Base-by-base conservation (phyloP, 2,113 vertebrate species). In the Motacilla alba region DNA sequence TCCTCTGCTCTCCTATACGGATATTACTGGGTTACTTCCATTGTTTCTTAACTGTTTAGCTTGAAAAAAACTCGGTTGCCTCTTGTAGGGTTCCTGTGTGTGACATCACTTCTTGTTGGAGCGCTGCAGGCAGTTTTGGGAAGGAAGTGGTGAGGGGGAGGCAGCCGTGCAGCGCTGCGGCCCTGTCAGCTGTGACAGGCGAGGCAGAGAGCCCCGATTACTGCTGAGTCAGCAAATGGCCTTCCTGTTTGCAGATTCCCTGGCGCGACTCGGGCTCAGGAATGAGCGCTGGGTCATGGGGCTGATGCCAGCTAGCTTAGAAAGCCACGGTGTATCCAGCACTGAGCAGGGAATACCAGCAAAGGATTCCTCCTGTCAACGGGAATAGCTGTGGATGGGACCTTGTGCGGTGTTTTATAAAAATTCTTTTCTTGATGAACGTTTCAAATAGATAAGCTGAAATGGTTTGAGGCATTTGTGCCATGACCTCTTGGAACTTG, bases 101-200 rank as follows among this genome's bases (percentile, higher is more conserved):
- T 96, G 94, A 97, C 86, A 80, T 97, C 95, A 96, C 91, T 97
- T 95, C 89, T 95, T 53, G 76, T 95, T 93, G 63, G 30, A 28
- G 49, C 0, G 14, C 46, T 73, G 78, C 67, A 74, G 89, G 60
- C 87, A 58, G 91, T 80, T 35, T n/a, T 5, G 91, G 84, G 82
- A 93, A 97, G 97, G 97, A 98, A 94, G 89, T 43, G 49, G 82
- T 18, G 79, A 68, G 62, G 78, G 89, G 89, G 58, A 81, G 94
- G 93, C 82, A 52, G 95, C 55, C 6, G 8, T 9, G 66, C 63
- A 5, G 30, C 2, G 35, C 81, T 53, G 68, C 5, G 2, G 83
- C 60, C 83, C 74, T 31, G 1, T 94, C 89, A 93, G 93, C 94
- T 94, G 92, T 73, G 72, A 9, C n/a, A 24, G 79, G 67, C 89